Evolutionary conservation across 2,113 vertebrate species (phyloP).

Genomic region (pig (Sus scrofa)): DNA sequence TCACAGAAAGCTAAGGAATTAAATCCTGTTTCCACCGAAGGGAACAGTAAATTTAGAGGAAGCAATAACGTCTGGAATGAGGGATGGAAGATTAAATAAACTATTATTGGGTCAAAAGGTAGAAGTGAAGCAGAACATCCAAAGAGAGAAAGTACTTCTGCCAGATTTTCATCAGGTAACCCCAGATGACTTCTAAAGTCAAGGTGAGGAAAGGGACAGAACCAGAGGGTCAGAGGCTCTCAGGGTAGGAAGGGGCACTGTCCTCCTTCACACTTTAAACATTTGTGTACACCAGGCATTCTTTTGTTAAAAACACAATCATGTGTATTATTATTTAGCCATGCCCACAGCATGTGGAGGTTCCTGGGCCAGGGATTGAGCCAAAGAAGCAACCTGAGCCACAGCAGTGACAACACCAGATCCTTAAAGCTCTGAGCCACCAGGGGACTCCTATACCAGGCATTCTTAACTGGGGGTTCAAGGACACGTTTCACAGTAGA

Average conservation of each 20-base stretch:
- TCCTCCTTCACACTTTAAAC: not conserved
- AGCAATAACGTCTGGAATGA: slow-evolving; percentile 58
- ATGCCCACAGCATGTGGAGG: too few relatives aligned
- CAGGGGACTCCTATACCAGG: too few relatives aligned
- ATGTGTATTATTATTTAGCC: too few relatives aligned
- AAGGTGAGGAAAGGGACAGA: not conserved
- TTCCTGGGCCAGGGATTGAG: too few relatives aligned
- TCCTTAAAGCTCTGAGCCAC: too few relatives aligned
- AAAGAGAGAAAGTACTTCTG: slow-evolving; percentile 1
- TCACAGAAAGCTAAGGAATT: slow-evolving; percentile 64
- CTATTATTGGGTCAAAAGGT: slow-evolving; percentile 36
- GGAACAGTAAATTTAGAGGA: slow-evolving; percentile 65
- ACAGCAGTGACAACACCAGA: too few relatives aligned
- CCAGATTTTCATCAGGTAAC: not conserved
- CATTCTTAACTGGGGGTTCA: not conserved
- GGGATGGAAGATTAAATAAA: slow-evolving; percentile 60
- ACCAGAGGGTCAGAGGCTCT: not conserved
- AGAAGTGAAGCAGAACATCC: not conserved
- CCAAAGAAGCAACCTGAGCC: too few relatives aligned
- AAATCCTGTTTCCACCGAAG: slow-evolving; percentile 29
- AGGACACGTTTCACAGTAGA: not conserved
- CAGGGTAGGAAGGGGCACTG: not conserved
- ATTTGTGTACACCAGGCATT: not conserved
- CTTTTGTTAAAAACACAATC: too few relatives aligned
- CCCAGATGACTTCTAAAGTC: not conserved